Evolutionary conservation across 2,797 vertebrate genomes (phyloP).

Genomic region (Myotis pilosus): DNA sequence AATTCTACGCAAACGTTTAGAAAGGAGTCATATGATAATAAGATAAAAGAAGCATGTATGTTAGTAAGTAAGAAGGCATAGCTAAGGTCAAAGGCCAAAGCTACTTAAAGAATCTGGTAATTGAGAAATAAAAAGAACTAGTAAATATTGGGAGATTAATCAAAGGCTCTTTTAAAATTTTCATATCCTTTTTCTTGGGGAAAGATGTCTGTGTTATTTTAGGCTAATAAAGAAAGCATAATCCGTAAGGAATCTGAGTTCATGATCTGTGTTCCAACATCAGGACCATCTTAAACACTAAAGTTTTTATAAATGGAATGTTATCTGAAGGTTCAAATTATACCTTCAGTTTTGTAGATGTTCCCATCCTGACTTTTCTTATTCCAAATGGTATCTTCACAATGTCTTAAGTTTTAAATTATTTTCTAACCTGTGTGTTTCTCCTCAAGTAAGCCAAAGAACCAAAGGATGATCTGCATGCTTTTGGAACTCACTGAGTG

Average conservation of each 20-base stretch:
- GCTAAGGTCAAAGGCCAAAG: conserved; percentile 50
- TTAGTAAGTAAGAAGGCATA: conserved; percentile 45
- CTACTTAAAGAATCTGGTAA: conserved; percentile 37
- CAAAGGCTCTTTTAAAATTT: conserved; percentile 47
- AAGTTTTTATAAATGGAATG: background rate
- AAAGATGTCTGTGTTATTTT: background rate
- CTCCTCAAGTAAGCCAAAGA: background rate
- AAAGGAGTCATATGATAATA: background rate
- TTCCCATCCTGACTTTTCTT: background rate
- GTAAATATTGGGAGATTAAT: conserved; percentile 11
- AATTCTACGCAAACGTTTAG: background rate
- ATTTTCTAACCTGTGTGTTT: background rate
- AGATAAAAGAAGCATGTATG: conserved; percentile 42
- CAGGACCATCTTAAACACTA: background rate
- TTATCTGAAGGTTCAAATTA: background rate
- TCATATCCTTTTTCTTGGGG: background rate
- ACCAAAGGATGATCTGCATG: background rate
- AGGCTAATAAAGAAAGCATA: background rate
- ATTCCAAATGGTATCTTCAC: background rate
- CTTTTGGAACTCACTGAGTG: background rate
- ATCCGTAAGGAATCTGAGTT: background rate
- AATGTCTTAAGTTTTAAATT: background rate
- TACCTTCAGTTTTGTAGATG: background rate
- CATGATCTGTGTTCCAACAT: background rate
- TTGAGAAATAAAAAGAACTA: conserved; percentile 10